These are phyloP conservation scores for Wiebesia pumilae DNA, from an alignment of 1,140 invertebrate genomes.

Conservation along the genomic window DNA sequence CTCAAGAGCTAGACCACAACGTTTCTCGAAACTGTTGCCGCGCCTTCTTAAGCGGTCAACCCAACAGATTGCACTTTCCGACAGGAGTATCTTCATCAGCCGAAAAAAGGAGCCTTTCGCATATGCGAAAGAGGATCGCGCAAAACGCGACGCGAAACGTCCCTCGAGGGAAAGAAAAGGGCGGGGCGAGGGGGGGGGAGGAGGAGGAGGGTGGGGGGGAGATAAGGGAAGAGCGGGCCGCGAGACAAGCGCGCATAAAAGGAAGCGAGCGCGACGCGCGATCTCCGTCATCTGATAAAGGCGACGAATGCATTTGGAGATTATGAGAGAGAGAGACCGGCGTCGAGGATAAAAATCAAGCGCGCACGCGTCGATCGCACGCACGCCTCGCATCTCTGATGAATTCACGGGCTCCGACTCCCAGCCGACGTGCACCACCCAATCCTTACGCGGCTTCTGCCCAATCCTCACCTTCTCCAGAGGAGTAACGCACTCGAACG, in stretches of 20 bases:
- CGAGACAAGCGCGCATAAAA: slow-evolving; percentile 5
- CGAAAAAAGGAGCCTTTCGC: not conserved
- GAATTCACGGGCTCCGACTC: not conserved
- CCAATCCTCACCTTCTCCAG: not conserved
- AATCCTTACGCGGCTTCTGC: not conserved
- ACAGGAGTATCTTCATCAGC: slow-evolving; percentile 37
- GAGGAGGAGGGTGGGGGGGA: too few species aligned
- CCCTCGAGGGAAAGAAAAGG: slow-evolving; percentile 6
- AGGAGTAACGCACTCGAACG: too few species aligned
- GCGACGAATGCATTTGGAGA: slow-evolving; percentile 62
- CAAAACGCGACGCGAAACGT: slow-evolving; percentile 26
- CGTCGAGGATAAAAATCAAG: slow-evolving; percentile 62
- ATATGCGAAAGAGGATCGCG: not conserved
- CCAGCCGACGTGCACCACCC: not conserved
- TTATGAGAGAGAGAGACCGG: slow-evolving; percentile 59
- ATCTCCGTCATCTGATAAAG: slow-evolving; percentile 62
- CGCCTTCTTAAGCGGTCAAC: not conserved
- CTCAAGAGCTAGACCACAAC: not conserved
- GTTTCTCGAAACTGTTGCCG: not conserved
- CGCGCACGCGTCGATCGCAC: slow-evolving; percentile 60
- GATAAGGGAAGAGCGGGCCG: not conserved
- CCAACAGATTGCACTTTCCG: not conserved
- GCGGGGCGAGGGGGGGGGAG: too few species aligned
- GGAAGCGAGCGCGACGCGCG: not conserved
- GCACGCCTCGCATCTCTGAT: slow-evolving; percentile 67